Evolutionary conservation across 2,113 vertebrate genomes (phyloP).

Genomic region (Archocentrus centrarchus): DNA sequence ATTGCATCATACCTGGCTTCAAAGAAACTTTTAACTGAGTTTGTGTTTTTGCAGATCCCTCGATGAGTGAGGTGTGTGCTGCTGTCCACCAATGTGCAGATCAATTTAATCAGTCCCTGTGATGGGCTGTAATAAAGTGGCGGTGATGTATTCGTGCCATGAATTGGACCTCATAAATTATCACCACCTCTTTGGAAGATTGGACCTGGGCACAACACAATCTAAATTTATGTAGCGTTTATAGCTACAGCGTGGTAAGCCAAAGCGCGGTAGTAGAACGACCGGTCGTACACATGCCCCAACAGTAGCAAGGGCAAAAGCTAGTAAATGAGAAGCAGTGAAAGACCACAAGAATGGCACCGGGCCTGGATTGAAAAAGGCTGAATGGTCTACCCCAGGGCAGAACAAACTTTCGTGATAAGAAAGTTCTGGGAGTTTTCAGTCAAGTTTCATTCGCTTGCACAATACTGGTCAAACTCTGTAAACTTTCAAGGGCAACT

Average conservation of each 20-base stretch:
- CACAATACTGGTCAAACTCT: conserved; percentile 4
- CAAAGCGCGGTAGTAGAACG: conserved; percentile 66
- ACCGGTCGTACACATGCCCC: conserved; percentile 59
- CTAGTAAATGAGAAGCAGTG: conserved; percentile 17
- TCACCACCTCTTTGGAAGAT: conserved; percentile 47
- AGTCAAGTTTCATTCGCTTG: conserved; percentile 4
- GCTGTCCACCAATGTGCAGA: conserved; percentile 54
- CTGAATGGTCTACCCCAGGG: not conserved
- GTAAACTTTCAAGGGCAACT: conserved; percentile 1
- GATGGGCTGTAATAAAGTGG: conserved; percentile 65
- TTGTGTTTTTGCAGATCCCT: not conserved
- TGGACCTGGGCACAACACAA: conserved; percentile 48
- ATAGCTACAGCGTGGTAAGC: conserved; percentile 53
- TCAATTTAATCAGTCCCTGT: conserved; percentile 65
- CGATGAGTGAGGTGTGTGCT: conserved; percentile 14
- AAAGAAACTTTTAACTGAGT: not conserved
- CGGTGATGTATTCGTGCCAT: conserved; percentile 44
- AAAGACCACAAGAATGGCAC: conserved; percentile 8
- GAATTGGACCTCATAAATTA: conserved; percentile 73
- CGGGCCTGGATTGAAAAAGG: not conserved
- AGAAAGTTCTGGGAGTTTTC: conserved; percentile 37
- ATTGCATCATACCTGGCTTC: not conserved
- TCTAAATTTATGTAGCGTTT: conserved; percentile 77
- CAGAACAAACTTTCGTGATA: conserved; percentile 7
- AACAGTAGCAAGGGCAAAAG: conserved; percentile 14